Percentiles rank a stretch among this genome's conserved stretches.
Evolutionary conservation across 2,797 vertebrate species (phyloP).

Genomic region (Naso thynnoides): DNA sequence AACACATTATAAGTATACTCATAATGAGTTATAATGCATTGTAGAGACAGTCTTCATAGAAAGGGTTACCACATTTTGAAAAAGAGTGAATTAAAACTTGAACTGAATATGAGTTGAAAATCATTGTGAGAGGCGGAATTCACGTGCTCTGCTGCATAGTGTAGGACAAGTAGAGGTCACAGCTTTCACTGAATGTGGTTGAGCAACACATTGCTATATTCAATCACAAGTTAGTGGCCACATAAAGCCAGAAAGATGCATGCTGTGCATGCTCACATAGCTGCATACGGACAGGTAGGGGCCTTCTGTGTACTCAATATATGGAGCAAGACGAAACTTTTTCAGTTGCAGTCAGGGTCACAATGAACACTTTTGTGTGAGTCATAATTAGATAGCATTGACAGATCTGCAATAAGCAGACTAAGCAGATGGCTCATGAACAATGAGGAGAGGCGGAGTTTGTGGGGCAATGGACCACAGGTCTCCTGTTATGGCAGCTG

Average conservation of each 20-base stretch:
- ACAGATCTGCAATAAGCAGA: slow-evolving; percentile 75
- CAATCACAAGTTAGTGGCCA: slow-evolving; percentile 19
- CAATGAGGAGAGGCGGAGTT: slow-evolving; percentile 48
- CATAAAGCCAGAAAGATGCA: slow-evolving; percentile 9
- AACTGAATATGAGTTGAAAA: slow-evolving; percentile 48
- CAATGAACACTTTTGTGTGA: slow-evolving; percentile 60
- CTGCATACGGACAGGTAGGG: slow-evolving; percentile 18
- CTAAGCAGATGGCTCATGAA: slow-evolving; percentile 76
- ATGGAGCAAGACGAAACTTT: slow-evolving; percentile 60
- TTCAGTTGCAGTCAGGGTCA: slow-evolving; percentile 65
- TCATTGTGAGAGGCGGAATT: slow-evolving; percentile 45
- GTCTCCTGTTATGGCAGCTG: slow-evolving; percentile 66
- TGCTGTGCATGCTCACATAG: background rate
- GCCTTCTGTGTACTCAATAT: slow-evolving; percentile 30
- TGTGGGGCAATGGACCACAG: slow-evolving; percentile 40
- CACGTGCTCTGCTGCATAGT: slow-evolving; percentile 46
- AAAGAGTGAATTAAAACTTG: slow-evolving; percentile 6
- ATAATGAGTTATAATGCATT: too few species aligned
- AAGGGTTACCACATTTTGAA: too few species aligned
- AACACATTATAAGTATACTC: too few species aligned
- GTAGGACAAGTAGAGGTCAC: slow-evolving; percentile 72
- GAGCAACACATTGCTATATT: slow-evolving; percentile 31
- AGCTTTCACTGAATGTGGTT: slow-evolving; percentile 42
- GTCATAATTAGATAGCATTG: slow-evolving; percentile 73
- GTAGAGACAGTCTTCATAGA: too few species aligned